Percentiles rank a stretch among this genome's conserved stretches.
These are phyloP conservation scores for Chondrilla cf. caribensis DNA, from an alignment of 37 sponge, comb jelly and placozoan genomes.

Conservation along the genomic window DNA sequence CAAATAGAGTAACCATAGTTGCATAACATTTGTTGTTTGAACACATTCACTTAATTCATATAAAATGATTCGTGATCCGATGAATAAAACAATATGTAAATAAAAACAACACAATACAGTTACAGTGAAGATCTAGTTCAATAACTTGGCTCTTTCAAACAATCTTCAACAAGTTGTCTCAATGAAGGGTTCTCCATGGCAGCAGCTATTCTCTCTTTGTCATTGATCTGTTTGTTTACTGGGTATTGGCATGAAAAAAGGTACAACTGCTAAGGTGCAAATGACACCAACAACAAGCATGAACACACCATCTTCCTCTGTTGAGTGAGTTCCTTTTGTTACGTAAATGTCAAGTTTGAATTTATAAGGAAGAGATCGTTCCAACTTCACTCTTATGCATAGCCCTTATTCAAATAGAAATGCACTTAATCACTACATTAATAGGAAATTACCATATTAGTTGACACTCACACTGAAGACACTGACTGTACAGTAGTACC, in stretches of 20 bases:
- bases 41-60: no score
- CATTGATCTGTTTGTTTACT: conserved; percentile 95
- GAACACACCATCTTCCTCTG: conserved; percentile 55
- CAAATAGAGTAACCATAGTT: no score
- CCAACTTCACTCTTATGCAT: conserved; percentile 71
- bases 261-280: background rate
- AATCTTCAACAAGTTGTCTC: conserved; percentile 78
- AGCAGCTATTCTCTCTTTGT: conserved; percentile 91
- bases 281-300: background rate
- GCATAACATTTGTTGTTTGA: no score
- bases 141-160: conserved; percentile 71
- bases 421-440: no score
- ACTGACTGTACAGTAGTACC: no score
- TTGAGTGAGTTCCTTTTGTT: conserved; percentile 63
- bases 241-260: background rate
- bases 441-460: no score
- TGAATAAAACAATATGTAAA: no score
- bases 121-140: no score
- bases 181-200: conserved; percentile 89
- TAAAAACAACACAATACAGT: no score
- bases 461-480: no score
- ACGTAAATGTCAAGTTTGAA: conserved; percentile 75
- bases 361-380: conserved; percentile 38
- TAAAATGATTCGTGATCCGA: no score
- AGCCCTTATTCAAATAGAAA: no score